Base-by-base conservation (phyloP, 2,888 invertebrate species). In the Agrilus biguttatus region DNA sequence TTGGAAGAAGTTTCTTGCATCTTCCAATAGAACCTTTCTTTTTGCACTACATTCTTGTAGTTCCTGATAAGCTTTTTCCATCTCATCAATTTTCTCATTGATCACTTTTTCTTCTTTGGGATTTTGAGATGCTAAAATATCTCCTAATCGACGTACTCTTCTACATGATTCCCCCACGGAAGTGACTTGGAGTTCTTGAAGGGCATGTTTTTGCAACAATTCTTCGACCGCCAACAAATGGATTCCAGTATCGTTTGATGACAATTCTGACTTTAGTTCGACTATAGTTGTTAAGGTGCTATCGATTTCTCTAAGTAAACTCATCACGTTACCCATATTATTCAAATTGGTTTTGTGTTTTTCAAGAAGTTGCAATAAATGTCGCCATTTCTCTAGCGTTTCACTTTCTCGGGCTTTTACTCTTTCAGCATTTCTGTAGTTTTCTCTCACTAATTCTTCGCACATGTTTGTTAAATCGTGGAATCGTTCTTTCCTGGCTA, bases 221-320 rank as follows among this genome's bases (percentile, higher is more conserved):
- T 97, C 93, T 63, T 97, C 96, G 8, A 93, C 95, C 33, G 89
- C 96, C 47, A 92, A 72, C 40, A 97, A 70, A 70, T 98, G 97
- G 0, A 91, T 86, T 0, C 95, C 96, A 4, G 87, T 85, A 60
- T 95, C 95, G 41, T 80, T 84, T 0, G 90, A 88, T 47, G 78
- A 76, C 64, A 72, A 64, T 51, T 71, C 69, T 50, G 82, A 81
- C 71, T 90, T 86, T 57, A 96, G 73, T 49, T 90, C 89, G 34
- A 78, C 74, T 41, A 97, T 78, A 7, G 89, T 87, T 21, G 83
- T 78, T 8, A 82, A 75, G 0, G 92, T 81, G 12, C 91, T 87
- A 49, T 95, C 92, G 8, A 95, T 88, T 62, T 97, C 97, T 33
- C 96, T 68, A 60, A 95, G 70, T 60, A 95, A 71, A 44, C 81